A percentile compares a stretch with the other conserved stretches of the same genome.
Evolutionary conservation across 2,113 vertebrate species (phyloP).

Genomic region (Mustela lutreola): DNA sequence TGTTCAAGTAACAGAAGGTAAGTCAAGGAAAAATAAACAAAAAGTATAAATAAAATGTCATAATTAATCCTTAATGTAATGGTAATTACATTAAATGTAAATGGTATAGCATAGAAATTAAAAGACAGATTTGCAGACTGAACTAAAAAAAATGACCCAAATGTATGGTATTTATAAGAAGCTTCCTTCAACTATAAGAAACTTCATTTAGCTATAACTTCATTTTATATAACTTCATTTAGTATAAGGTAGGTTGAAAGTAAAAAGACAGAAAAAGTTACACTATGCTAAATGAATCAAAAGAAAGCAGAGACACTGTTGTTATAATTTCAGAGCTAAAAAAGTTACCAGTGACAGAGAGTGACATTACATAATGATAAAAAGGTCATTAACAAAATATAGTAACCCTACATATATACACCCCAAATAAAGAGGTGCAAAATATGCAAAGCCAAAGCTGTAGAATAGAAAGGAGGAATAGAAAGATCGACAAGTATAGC

Average conservation of each 20-base stretch:
- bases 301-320: neutral
- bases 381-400: neutral
- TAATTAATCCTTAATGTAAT: neutral
- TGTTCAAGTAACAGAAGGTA: neutral
- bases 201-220: neutral
- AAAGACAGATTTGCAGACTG: neutral
- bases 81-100: neutral
- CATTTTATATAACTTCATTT: too few species aligned
- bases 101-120: neutral
- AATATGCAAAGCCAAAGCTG: neutral
- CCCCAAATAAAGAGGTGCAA: neutral
- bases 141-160: neutral
- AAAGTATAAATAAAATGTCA: neutral
- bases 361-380: neutral
- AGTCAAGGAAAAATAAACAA: neutral
- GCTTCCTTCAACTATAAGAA: neutral
- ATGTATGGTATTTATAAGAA: neutral
- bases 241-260: neutral
- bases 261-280: neutral
- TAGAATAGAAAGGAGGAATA: conserved; percentile 22
- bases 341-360: neutral
- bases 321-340: neutral
- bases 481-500: neutral
- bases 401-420: neutral
- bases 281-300: neutral